Percentiles rank a stretch among this genome's conserved stretches.
Evolutionary conservation across 2,888 invertebrate genomes (phyloP).

Genomic region (Pterostichus niger): DNA sequence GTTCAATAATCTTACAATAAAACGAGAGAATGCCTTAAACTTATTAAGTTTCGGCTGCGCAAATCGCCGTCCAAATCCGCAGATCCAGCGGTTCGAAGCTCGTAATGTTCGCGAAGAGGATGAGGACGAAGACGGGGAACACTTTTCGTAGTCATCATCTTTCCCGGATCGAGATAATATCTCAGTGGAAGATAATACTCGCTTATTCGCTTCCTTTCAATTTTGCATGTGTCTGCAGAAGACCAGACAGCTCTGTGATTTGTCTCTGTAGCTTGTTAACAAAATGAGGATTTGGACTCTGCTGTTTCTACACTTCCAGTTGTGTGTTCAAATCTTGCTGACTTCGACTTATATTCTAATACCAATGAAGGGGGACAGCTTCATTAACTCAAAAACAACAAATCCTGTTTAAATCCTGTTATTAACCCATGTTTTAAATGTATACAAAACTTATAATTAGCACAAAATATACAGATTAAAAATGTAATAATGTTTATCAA

Average conservation of each 20-base stretch:
- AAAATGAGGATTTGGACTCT: not conserved
- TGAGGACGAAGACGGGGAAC: not conserved
- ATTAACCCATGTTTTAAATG: too few relatives aligned
- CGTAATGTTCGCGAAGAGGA: not conserved
- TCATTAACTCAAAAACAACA: too few relatives aligned
- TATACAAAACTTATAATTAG: too few relatives aligned
- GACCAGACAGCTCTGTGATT: constrained; percentile 11
- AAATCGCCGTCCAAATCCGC: not conserved
- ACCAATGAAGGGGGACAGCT: too few relatives aligned
- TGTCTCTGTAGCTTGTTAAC: constrained; percentile 47
- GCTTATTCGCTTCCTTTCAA: not conserved
- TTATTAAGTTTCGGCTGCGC: constrained; percentile 14
- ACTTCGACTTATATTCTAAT: too few relatives aligned
- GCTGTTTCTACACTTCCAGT: too few relatives aligned
- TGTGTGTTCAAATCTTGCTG: too few relatives aligned
- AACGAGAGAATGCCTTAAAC: constrained; percentile 6
- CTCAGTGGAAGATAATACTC: not conserved
- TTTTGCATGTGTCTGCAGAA: constrained; percentile 34
- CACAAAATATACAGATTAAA: too few relatives aligned
- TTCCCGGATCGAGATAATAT: constrained; percentile 1
- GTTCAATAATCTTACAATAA: constrained; percentile 21
- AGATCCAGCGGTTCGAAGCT: not conserved
- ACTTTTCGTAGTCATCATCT: constrained; percentile 15
- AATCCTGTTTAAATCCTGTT: too few relatives aligned
- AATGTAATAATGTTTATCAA: too few relatives aligned